Evolutionary conservation across 2,888 invertebrate species (phyloP), one percentile per base, ranked within the genome.

Genomic region (Caenorhabditis sp.): DNA sequence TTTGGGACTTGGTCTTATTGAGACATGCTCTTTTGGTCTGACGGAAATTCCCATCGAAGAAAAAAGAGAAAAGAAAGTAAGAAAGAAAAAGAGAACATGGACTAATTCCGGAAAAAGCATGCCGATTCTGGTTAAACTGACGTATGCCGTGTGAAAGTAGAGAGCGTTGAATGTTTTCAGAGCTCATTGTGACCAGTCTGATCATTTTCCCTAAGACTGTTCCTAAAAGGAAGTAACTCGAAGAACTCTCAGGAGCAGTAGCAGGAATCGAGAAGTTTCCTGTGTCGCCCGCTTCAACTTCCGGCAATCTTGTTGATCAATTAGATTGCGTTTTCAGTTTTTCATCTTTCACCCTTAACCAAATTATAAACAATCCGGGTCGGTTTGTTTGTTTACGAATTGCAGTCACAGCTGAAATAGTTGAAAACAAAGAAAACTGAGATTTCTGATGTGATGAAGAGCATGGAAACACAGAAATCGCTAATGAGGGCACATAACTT

Each of bases 341-440:
- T 18, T 20, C 55, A 18, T 26, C 26, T 44, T 32, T 32, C 32
- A 32, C 32, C 61, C 22, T 44, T 53, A 40, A 40, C 37, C 24
- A 35, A 40, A 28, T 20, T 40, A 67, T 76, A 76, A 76, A 76
- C 76, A 76, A 67, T 32, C 32, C 32, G 32, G 32, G 9, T 32
- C 67, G 32, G 53, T 76, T 76, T 76, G 76, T 76, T 76, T 76
- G 76, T 76, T 76, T 76, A 76, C 60, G 13, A 37, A n/a, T 32
- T 40, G 44, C 40, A 50, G 22, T 55, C 28, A 64, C 32, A 11
- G 40, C 56, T 50, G 35, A 53, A 35, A 47, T 2, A 56, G 55
- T 51, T 24, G 32, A 53, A 70, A 61, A 70, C 50, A 53, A 61
- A 40, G 61, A 40, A 70, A 61, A 56, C 20, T 56, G 32, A 32